Evolutionary conservation across 2,888 invertebrate genomes (phyloP).

Genomic region (Odontothrips loti): DNA sequence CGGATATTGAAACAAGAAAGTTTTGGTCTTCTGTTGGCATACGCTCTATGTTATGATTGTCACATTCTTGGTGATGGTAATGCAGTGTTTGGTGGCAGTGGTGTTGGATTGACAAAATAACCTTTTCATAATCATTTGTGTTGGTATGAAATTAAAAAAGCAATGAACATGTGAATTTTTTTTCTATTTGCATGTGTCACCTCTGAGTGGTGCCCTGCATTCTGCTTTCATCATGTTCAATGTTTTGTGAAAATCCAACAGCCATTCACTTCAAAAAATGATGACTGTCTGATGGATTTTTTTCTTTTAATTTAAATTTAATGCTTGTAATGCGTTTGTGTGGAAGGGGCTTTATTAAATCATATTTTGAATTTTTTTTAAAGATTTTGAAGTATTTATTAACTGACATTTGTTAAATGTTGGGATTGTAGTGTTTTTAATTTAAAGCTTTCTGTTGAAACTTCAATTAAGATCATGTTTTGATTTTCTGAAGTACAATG

Average conservation of each 20-base stretch:
- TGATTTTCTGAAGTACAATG: not conserved
- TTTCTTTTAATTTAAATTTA: not conserved
- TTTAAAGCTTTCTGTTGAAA: constrained; percentile 20
- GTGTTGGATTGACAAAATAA: constrained; percentile 17
- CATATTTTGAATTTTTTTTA: not conserved
- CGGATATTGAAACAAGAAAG: not conserved
- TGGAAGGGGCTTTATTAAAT: constrained; percentile 17
- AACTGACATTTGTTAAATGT: constrained; percentile 21
- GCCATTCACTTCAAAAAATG: not conserved
- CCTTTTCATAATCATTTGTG: not conserved
- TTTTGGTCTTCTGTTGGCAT: not conserved
- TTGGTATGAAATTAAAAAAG: constrained; percentile 1
- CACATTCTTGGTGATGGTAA: not conserved
- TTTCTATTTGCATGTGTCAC: not conserved
- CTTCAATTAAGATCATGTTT: not conserved
- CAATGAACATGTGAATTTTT: not conserved
- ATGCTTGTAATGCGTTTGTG: constrained; percentile 25
- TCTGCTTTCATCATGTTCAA: not conserved
- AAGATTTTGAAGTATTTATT: not conserved
- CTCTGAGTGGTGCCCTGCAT: not conserved
- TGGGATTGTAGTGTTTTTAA: constrained; percentile 25
- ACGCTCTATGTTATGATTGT: not conserved
- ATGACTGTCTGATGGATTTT: not conserved
- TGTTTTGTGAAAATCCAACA: not conserved
- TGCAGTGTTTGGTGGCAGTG: constrained; percentile 7